These are phyloP conservation scores for Acrocephalus arundinaceus DNA, from an alignment of 2,113 vertebrate species.

Conservation along the genomic window DNA sequence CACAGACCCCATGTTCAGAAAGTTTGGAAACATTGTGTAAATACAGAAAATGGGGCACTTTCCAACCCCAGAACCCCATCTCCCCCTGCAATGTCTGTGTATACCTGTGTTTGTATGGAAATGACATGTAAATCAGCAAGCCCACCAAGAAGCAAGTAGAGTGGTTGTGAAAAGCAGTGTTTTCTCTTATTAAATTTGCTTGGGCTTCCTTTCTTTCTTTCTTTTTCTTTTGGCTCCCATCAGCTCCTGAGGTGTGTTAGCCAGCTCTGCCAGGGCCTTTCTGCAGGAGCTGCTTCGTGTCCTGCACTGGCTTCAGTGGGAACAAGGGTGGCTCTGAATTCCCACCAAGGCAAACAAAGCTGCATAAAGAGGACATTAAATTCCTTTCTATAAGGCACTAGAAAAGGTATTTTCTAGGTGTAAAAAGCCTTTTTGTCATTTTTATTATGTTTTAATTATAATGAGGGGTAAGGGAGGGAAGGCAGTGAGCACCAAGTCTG, in stretches of 20 bases:
- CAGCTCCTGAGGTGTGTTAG: background rate
- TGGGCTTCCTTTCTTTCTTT: background rate
- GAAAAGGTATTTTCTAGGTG: background rate
- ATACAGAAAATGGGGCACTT: background rate
- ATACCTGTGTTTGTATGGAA: background rate
- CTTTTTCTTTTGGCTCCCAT: background rate
- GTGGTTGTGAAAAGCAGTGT: background rate
- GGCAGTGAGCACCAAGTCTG: background rate
- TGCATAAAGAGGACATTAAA: background rate
- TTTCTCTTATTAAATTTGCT: background rate
- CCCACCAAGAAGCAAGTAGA: background rate
- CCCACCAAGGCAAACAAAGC: background rate
- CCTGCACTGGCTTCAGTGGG: background rate
- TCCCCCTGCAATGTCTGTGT: accelerated
- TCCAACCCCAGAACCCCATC: background rate
- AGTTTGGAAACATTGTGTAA: background rate
- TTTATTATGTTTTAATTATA: background rate
- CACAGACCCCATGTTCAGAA: background rate
- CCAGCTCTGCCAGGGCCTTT: background rate
- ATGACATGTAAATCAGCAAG: background rate
- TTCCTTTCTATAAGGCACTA: background rate
- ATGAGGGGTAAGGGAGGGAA: background rate
- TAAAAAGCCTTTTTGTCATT: background rate
- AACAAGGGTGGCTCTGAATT: background rate
- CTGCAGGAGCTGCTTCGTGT: accelerated